Evolutionary conservation across 1,140 invertebrate species (phyloP).

Genomic region (Nasonia vitripennis): DNA sequence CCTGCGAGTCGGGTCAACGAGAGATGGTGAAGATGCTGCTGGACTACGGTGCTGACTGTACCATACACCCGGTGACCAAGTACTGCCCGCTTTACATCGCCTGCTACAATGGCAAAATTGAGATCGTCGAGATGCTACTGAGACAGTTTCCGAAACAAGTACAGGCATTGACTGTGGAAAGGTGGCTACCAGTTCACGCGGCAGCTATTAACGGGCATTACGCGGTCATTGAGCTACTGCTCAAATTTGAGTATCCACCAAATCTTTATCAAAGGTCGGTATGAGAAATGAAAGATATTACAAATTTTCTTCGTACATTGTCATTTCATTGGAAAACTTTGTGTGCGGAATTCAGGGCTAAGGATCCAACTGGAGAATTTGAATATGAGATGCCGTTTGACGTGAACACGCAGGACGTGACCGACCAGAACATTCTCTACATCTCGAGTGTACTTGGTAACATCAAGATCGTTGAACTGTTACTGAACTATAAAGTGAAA

Average conservation of each 20-base stretch:
- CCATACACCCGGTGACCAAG: conserved; percentile 90
- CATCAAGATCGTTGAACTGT: conserved; percentile 84
- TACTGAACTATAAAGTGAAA: conserved; percentile 85
- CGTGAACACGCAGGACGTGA: conserved; percentile 91
- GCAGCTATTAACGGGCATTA: conserved; percentile 92
- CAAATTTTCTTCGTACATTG: neutral
- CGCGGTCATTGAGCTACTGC: conserved; percentile 83
- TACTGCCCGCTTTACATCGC: conserved; percentile 96
- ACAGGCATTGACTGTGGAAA: conserved; percentile 90
- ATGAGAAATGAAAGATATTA: neutral
- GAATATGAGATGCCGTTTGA: conserved; percentile 93
- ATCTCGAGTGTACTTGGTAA: conserved; percentile 91
- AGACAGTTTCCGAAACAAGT: conserved; percentile 82
- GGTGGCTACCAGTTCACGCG: conserved; percentile 94
- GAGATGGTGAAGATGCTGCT: conserved; percentile 88
- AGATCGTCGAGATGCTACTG: conserved; percentile 88
- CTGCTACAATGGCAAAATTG: conserved; percentile 88
- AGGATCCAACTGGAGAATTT: conserved; percentile 83
- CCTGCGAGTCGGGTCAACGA: conserved; percentile 87
- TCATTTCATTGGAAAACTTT: neutral
- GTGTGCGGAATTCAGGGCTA: conserved; percentile 65
- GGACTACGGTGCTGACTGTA: conserved; percentile 88
- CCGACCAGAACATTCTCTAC: conserved; percentile 92
- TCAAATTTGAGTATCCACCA: conserved; percentile 89
- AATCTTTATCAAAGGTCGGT: conserved; percentile 72